A percentile compares a stretch with the other conserved stretches of the same genome.
phyloP scores from a whole-genome alignment of 2,888 invertebrate genomes.

The Tridacna gigas region DNA sequence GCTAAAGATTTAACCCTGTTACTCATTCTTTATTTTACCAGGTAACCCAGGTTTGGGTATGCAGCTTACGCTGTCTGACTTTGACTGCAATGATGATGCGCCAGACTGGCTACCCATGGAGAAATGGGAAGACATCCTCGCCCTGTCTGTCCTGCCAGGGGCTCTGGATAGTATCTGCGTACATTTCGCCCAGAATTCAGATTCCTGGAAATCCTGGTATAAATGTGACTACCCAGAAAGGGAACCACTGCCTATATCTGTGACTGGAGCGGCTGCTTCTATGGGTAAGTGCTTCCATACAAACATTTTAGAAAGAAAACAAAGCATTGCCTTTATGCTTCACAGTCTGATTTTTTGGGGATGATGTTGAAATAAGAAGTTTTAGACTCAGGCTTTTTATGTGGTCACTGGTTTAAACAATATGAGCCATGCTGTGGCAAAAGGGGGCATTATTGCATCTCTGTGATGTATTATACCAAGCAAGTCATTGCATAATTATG shows the following conservation, averaged over 20 bases:
- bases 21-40: constrained; percentile 35
- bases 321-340: too few species aligned
- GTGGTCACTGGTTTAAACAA: too few species aligned
- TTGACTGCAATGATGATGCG: constrained; percentile 79
- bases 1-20: too few species aligned
- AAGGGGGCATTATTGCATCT: too few species aligned
- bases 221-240: constrained; percentile 76
- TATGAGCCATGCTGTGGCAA: too few species aligned
- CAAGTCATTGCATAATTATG: too few species aligned
- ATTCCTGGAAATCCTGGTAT: constrained; percentile 82
- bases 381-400: not conserved
- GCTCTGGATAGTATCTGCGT: constrained; percentile 83
- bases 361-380: not conserved
- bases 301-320: too few species aligned
- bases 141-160: constrained; percentile 83
- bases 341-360: too few species aligned
- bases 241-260: constrained; percentile 73
- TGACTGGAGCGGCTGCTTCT: constrained; percentile 58
- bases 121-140: constrained; percentile 84
- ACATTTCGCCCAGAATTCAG: constrained; percentile 78
- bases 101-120: constrained; percentile 82
- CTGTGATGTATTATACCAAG: too few species aligned
- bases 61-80: constrained; percentile 82
- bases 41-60: constrained; percentile 84
- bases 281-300: constrained; percentile 44